phyloP scores from a whole-genome alignment of 2,113 vertebrate species.

The Empidonax traillii region DNA sequence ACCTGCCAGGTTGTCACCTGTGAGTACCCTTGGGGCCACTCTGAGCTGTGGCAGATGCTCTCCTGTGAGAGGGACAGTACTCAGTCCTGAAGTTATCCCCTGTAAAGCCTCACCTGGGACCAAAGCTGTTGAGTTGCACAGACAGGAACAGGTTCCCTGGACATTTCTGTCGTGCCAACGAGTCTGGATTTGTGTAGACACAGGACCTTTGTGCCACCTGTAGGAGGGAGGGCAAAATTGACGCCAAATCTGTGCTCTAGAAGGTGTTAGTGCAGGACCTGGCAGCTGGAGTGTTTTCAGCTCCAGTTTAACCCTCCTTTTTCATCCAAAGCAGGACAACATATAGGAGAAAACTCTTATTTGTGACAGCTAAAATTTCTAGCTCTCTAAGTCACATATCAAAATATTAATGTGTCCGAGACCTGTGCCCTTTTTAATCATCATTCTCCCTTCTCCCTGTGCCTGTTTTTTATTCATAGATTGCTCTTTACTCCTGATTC shows the following conservation, averaged over 20 bases:
- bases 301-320: neutral
- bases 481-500: neutral
- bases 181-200: neutral
- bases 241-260: neutral
- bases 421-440: neutral
- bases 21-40: neutral
- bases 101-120: neutral
- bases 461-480: neutral
- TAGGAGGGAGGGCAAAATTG: neutral
- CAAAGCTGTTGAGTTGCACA: neutral
- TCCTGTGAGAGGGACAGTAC: neutral
- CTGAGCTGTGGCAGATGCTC: neutral
- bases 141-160: neutral
- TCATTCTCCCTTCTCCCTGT: neutral
- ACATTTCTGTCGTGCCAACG: neutral
- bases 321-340: neutral
- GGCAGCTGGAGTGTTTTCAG: neutral
- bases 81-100: conserved; percentile 44
- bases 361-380: neutral
- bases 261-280: neutral
- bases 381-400: neutral
- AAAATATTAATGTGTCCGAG: neutral
- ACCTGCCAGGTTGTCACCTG: neutral
- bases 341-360: neutral
- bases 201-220: neutral